Evolutionary conservation across 2,113 vertebrate genomes (phyloP), one percentile per base, ranked within the genome.

Genomic region (Acanthisitta chloris): DNA sequence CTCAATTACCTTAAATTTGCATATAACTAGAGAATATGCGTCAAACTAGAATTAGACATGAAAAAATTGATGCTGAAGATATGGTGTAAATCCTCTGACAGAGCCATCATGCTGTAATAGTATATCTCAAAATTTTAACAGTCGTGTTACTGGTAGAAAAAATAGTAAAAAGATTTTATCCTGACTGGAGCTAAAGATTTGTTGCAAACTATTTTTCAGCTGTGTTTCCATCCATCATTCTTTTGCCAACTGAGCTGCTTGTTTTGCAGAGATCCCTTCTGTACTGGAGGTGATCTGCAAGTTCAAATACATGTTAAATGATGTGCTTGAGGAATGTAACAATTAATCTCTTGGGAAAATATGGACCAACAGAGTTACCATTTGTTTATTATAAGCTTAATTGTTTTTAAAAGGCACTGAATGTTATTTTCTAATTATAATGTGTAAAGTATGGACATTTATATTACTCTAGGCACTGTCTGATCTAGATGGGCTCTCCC

Each of bases 271-370:
- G 34, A 20, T 91, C 49, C 40, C 57, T 91, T 85, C 69, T 80
- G 78, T 34, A 34, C 33, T n/a, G n/a, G 65, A 80, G 42, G 33
- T 59, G 25, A 54, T 80, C n/a, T 86, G 64, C 62, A 83, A 61
- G 38, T 73, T 55, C 29, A 82, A 80, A 52, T 70, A 48, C 16
- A 21, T 5, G 3, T 90, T 88, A 95, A 90, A 93, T 90, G 0
- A 88, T 77, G 67, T 70, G 64, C 90, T 92, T 73, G 76, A 90
- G 62, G 55, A 73, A 81, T 58, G 33, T 78, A 80, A 59, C 55
- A 87, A 82, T 94, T 92, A 91, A 59, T 90, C 85, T 90, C 82
- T 54, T 80, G 92, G 69, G 90, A 74, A 82, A 90, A 24, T 49
- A 33, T 1, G 2, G 84, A 29, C 49, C 42, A 72, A 45, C 66